Conservation (phyloP, 2,888 invertebrate species). For the Malthinus flaveolus region DNA sequence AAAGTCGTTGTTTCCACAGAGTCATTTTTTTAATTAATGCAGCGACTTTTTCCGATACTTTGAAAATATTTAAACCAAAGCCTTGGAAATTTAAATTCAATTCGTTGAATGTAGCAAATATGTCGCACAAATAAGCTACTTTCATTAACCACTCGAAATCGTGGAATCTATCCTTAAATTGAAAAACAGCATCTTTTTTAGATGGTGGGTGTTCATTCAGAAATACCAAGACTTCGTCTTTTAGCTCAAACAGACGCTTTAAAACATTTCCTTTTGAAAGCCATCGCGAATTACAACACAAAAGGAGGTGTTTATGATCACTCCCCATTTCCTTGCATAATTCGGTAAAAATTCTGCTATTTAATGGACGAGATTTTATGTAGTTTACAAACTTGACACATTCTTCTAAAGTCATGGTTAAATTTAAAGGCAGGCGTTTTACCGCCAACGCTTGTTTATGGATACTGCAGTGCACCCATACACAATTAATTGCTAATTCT, state of each 20-base stretch:
- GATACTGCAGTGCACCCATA: constrained; percentile 28
- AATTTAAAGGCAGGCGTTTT: constrained; percentile 20
- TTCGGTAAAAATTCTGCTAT: constrained; percentile 15
- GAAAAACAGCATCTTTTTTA: too few relatives aligned
- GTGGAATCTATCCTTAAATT: constrained; percentile 9
- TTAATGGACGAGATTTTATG: constrained; percentile 22
- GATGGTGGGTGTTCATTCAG: too few relatives aligned
- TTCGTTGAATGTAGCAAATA: constrained; percentile 1
- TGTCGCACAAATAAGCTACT: constrained; percentile 11
- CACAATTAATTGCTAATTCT: constrained; percentile 7
- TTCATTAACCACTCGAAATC: not conserved
- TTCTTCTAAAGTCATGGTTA: constrained; percentile 18
- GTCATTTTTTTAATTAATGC: not conserved
- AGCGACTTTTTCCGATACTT: not conserved
- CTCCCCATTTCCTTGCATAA: constrained; percentile 29
- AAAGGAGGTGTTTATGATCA: constrained; percentile 22
- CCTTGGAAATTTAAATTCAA: constrained; percentile 6
- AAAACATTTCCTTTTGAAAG: constrained; percentile 32
- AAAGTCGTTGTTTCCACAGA: too few relatives aligned
- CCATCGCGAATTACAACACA: constrained; percentile 31
- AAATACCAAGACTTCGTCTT: constrained; percentile 29
- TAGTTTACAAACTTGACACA: constrained; percentile 24
- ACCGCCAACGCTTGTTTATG: constrained; percentile 23
- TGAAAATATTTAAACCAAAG: not conserved
- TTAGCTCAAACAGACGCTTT: constrained; percentile 31